Evolutionary conservation across 2,113 vertebrate genomes (phyloP), one percentile per base, ranked within the genome.

Genomic region (Xiphias gladius): DNA sequence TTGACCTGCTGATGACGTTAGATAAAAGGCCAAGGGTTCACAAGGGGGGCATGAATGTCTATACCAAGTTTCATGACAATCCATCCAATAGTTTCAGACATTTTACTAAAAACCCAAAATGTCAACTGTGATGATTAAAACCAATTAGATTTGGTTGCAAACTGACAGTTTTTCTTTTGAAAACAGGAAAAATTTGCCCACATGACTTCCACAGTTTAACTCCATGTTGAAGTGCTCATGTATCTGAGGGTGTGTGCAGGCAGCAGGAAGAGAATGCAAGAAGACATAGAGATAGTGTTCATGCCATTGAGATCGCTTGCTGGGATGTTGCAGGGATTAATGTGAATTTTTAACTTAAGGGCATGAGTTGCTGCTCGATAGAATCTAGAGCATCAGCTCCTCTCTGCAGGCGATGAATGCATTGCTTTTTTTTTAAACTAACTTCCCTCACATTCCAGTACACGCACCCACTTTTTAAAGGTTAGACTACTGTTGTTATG

Each of bases 341-440:
- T 88, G 68, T 68, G 77, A 80, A 59, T 87, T 82, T 78, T 48
- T 85, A 79, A 87, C 87, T 90, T 75, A 4, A 76, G 82, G 84
- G 66, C 82, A 87, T 46, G 39, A 82, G 55, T 73, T 82, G 28
- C 64, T 76, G 50, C 76, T 75, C 30, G 46, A 81, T 83, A 71
- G 66, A 71, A 86, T 90, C 82, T 80, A 2, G 55, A 86, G 84
- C 80, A 85, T 79, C 73, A 11, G 71, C 26, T 78, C 52, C 37
- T 88, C 76, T 86, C 88, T 75, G 71, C 76, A 87, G 86, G 81
- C 48, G 3, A 66, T 73, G n/a, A 80, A 78, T 28, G 24, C 68
- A 14, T 35, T 57, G 20, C 13, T 0, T 12, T 26, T 22, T 26
- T 2, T 67, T 41, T 50, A 0, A 48, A 70, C 26, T 17, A 79